Evolutionary conservation across 2,113 vertebrate species (phyloP).

Genomic region (Etheostoma spectabile): DNA sequence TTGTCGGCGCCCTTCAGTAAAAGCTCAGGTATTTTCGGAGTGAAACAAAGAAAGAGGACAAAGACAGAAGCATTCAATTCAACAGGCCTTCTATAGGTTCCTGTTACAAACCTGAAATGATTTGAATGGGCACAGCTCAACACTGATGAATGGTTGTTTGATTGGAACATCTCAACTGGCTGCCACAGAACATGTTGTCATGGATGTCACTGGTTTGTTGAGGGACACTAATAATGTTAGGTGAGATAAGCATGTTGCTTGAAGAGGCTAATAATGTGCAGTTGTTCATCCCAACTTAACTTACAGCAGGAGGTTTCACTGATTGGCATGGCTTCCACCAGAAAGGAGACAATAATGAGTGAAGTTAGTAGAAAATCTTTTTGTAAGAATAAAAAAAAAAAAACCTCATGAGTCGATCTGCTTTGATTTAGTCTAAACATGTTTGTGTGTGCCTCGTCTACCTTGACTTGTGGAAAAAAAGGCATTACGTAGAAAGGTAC

Average conservation of each 20-base stretch:
- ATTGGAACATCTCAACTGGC: neutral
- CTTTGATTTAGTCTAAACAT: neutral
- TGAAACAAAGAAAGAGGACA: slow-evolving; percentile 18
- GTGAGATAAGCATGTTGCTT: neutral
- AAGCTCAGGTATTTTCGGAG: slow-evolving; percentile 11
- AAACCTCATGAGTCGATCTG: neutral
- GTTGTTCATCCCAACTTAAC: neutral
- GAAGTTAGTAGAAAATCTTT: neutral
- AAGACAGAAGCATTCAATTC: neutral
- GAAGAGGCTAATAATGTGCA: neutral
- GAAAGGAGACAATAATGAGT: neutral
- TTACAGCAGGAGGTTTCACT: neutral
- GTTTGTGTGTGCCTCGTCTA: neutral
- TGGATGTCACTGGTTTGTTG: neutral
- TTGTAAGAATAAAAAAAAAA: neutral
- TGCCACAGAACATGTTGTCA: neutral
- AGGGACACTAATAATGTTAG: neutral
- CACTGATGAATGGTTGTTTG: neutral
- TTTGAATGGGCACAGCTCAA: neutral
- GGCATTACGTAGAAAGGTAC: neutral
- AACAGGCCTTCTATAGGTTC: neutral
- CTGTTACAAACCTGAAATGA: neutral
- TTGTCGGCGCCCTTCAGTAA: neutral
- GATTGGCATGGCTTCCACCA: neutral
- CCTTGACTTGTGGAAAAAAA: neutral